Base-by-base conservation (phyloP, 2,888 invertebrate species). In the Nudaria mundana region DNA sequence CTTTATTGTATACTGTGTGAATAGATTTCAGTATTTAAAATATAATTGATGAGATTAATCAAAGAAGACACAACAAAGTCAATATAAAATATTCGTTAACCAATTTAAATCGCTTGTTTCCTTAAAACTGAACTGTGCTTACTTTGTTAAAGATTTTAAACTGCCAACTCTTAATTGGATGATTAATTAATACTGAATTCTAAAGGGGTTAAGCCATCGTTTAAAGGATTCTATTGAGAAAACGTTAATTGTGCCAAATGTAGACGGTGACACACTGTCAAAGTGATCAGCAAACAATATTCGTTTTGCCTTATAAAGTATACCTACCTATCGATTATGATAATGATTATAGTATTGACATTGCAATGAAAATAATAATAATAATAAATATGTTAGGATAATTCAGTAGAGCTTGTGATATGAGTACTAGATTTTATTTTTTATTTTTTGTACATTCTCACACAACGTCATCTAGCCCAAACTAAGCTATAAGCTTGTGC, bases 111-210 rank as follows among this genome's bases (percentile, higher is more conserved):
- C 43, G 44, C 46, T 52, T 44, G 32, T 50, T 44, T 48, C 56
- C 44, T 32, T 29, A 42, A 29, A 48, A 52, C 52, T 40, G 44
- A 42, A 44, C 48, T 31, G 39, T 36, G 26, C 30, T 35, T 41
- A 30, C 32, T 48, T 57, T 51, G 55, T 57, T 54, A 52, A 56
- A 51, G 52, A 60, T 54, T 57, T 57, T 56, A 52, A 61, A 59
- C 65, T 54, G 47, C 34, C 37, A 59, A 56, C 52, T 64, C 56
- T 54, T 68, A 64, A 69, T 66, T 66, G 60, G 57, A 60, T 69
- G 62, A 68, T 66, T 69, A 66, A 68, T 68, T 68, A 65, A 64
- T 63, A 52, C 66, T 41, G 35, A 59, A 63, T 49, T 51, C 46
- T 25, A 30, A 49, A 45, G n/a, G 50, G 54, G 51, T 55, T 51